These are phyloP conservation scores for Pollenia griseotomentosa DNA, from an alignment of 2,888 invertebrate species.

Conservation along the genomic window DNA sequence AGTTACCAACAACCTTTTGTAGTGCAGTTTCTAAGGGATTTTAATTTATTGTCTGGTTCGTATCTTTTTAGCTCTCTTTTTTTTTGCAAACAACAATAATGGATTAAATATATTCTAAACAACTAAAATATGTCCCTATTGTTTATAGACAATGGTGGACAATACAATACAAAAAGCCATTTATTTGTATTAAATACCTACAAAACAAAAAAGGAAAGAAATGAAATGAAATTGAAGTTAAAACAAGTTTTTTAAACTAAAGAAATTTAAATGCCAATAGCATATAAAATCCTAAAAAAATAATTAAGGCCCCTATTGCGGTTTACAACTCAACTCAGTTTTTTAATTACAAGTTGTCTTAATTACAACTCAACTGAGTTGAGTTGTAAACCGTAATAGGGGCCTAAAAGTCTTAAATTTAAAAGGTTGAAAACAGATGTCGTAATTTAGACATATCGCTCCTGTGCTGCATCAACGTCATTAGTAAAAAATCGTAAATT, in stretches of 20 bases:
- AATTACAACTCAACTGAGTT: too few species aligned
- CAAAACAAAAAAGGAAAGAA: not conserved
- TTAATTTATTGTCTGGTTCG: slow-evolving; percentile 63
- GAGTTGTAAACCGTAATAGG: too few species aligned
- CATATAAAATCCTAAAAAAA: not conserved
- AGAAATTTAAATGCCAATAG: slow-evolving; percentile 2
- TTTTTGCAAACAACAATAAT: slow-evolving; percentile 49
- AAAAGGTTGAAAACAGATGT: not conserved
- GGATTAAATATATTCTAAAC: slow-evolving; percentile 65
- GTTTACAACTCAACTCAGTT: too few species aligned
- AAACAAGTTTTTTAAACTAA: slow-evolving; percentile 9
- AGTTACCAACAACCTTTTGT: slow-evolving; percentile 34
- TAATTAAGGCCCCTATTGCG: too few species aligned
- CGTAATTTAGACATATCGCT: too few species aligned
- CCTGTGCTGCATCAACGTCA: too few species aligned
- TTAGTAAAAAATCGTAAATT: too few species aligned
- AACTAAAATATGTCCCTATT: slow-evolving; percentile 50
- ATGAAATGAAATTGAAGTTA: slow-evolving; percentile 19
- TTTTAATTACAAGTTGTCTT: too few species aligned
- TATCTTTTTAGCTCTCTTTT: not conserved
- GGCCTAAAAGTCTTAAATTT: not conserved
- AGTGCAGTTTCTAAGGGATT: slow-evolving; percentile 59
- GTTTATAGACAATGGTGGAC: slow-evolving; percentile 50
- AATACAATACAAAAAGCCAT: slow-evolving; percentile 50
- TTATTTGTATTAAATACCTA: slow-evolving; percentile 45